Percentiles rank a stretch among this genome's conserved stretches.
Evolutionary conservation across 2,113 vertebrate genomes (phyloP).

Genomic region (Hippocampus guttulatus): DNA sequence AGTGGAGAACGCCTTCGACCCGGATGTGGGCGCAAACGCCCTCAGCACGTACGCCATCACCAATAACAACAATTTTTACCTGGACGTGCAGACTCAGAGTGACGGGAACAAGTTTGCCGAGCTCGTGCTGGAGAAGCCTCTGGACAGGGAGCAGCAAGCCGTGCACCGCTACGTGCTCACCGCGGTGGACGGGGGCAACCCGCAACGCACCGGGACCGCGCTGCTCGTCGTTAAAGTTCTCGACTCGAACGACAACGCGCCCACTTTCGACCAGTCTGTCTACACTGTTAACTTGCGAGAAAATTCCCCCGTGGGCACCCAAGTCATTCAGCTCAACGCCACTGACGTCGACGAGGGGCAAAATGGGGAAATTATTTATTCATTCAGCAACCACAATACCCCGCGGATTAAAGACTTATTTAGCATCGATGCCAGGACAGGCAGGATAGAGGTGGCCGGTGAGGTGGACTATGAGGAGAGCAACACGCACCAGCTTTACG

Average conservation of each 20-base stretch:
- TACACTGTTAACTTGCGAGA: conserved; percentile 89
- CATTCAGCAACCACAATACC: conserved; percentile 91
- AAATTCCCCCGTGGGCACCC: conserved; percentile 88
- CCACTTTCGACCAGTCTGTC: conserved; percentile 91
- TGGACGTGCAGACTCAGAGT: conserved; percentile 95
- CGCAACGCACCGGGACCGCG: conserved; percentile 89
- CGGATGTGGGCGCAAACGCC: conserved; percentile 94
- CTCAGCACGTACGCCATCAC: conserved; percentile 93
- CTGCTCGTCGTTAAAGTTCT: conserved; percentile 92
- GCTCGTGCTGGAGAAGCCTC: conserved; percentile 88
- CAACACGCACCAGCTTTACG: conserved; percentile 88
- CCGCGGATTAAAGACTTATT: conserved; percentile 85
- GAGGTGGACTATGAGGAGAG: conserved; percentile 96
- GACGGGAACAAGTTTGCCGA: conserved; percentile 95
- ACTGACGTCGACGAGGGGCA: conserved; percentile 93
- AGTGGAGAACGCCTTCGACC: conserved; percentile 94
- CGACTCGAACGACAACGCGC: conserved; percentile 97
- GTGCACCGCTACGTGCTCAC: conserved; percentile 96
- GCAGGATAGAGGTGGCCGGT: conserved; percentile 87
- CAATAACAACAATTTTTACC: conserved; percentile 90
- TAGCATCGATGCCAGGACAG: conserved; percentile 81
- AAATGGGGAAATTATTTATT: conserved; percentile 96
- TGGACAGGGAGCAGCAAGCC: conserved; percentile 96
- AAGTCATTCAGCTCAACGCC: conserved; percentile 92
- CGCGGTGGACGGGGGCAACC: conserved; percentile 90